Base-by-base conservation (phyloP, 37 sponge, comb jelly and placozoan genomes). In the Dysidea cf. avara region DNA sequence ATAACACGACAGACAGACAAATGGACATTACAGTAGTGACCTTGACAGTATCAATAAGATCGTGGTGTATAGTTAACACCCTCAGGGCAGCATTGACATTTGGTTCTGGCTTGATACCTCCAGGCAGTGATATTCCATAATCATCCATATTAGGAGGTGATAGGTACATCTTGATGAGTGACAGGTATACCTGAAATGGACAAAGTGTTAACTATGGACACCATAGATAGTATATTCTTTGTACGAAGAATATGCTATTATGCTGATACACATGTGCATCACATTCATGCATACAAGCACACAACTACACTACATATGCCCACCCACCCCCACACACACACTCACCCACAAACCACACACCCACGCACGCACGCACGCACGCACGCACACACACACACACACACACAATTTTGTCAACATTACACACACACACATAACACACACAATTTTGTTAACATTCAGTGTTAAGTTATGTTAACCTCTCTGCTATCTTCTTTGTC, bases 161-260 rank as follows among this genome's bases (percentile, higher is more conserved):
- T 17, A 94, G 55, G 79, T 94, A 94, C 84, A 86, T 90, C 39
- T 65, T 81, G 32, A 94, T 56, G 20, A 94, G 74, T 17, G 39
- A 66, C 37, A 85, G 80, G 61, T 94, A 94, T 24, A 94, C 91
- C 80, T 89, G 64, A 5, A 61, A 29, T 63, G 3, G 55, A 6
- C n/a, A n/a, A n/a, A n/a, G n/a, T n/a, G n/a, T n/a, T n/a, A n/a
- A n/a, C n/a, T n/a, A n/a, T n/a, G n/a, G n/a, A n/a, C n/a, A n/a
- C n/a, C n/a, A n/a, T n/a, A n/a, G n/a, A n/a, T n/a, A n/a, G n/a
- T n/a, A n/a, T n/a, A n/a, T n/a, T n/a, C n/a, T n/a, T n/a, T n/a
- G n/a, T n/a, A n/a, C n/a, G n/a, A n/a, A 30, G 5, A 2, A 62
- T 33, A 62, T n/a, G 30, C 64, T 31, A 34, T n/a, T n/a, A 3